Evolutionary conservation across 2,888 invertebrate genomes (phyloP).

Genomic region (Pandemis corylana): DNA sequence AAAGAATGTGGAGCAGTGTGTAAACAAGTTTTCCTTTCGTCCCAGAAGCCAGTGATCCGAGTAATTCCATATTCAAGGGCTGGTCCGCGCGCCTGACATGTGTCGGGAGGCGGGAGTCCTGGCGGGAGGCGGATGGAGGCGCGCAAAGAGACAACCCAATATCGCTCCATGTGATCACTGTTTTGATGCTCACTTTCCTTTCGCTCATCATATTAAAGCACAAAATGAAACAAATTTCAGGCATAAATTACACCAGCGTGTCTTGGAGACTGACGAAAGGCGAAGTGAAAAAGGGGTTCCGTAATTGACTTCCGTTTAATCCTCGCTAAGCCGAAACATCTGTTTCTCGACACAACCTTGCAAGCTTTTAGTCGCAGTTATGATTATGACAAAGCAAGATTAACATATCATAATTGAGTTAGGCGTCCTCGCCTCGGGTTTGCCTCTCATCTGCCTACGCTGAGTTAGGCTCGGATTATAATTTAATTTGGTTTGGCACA

Average conservation of each 20-base stretch:
- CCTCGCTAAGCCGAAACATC: conserved; percentile 47
- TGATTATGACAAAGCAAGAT: conserved; percentile 61
- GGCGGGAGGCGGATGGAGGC: not conserved
- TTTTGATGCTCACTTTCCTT: conserved; percentile 19
- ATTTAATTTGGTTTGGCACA: conserved; percentile 62
- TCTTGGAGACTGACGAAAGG: conserved; percentile 12
- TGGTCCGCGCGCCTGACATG: conserved; percentile 53
- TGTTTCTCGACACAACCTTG: conserved; percentile 48
- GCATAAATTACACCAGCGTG: not conserved
- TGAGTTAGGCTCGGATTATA: conserved; percentile 56
- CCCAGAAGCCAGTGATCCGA: conserved; percentile 49
- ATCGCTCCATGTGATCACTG: conserved; percentile 11
- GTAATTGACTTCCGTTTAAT: conserved; percentile 42
- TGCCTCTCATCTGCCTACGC: conserved; percentile 61
- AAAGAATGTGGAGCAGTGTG: conserved; percentile 46
- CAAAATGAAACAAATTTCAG: conserved; percentile 19
- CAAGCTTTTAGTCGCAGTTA: conserved; percentile 50
- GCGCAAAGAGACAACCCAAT: conserved; percentile 31
- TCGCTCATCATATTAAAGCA: conserved; percentile 27
- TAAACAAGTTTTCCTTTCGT: conserved; percentile 53
- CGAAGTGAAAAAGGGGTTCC: conserved; percentile 28
- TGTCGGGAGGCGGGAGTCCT: conserved; percentile 43
- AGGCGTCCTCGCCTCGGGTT: conserved; percentile 61
- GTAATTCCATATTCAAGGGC: conserved; percentile 59
- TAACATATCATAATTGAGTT: conserved; percentile 67